These are phyloP conservation scores for Gonocerus acuteangulatus DNA, from an alignment of 2,888 invertebrate genomes.

Conservation along the genomic window DNA sequence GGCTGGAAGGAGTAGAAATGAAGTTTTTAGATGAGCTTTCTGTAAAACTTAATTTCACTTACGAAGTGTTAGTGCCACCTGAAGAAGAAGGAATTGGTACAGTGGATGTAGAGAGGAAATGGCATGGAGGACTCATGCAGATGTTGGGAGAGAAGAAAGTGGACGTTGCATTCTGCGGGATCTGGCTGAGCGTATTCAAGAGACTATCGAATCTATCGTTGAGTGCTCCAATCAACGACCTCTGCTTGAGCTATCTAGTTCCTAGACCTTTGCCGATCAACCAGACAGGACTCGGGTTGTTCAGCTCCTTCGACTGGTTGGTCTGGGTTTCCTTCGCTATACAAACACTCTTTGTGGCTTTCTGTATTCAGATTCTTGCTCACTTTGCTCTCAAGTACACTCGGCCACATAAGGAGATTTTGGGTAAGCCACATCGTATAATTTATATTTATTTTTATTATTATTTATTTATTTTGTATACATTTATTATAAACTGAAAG, in stretches of 20 bases:
- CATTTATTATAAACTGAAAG: too few species aligned
- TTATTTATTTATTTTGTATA: too few species aligned
- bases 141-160: neutral
- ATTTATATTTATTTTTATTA: too few species aligned
- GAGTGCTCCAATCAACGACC: neutral
- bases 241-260: neutral
- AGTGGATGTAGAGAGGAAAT: neutral
- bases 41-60: neutral
- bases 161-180: slow-evolving; percentile 10
- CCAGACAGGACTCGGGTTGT: slow-evolving; percentile 1
- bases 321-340: neutral
- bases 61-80: neutral
- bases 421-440: too few species aligned
- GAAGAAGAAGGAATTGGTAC: neutral
- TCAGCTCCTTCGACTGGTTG: neutral
- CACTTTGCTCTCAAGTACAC: neutral
- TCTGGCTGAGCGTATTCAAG: neutral
- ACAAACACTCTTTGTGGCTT: neutral
- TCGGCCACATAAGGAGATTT: too few species aligned
- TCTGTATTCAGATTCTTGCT: neutral
- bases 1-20: slow-evolving; percentile 11
- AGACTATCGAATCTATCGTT: neutral
- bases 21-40: slow-evolving; percentile 2
- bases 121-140: neutral
- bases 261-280: neutral